Evolutionary conservation across 2,797 vertebrate species (phyloP).

Genomic region (Danio tinwini): DNA sequence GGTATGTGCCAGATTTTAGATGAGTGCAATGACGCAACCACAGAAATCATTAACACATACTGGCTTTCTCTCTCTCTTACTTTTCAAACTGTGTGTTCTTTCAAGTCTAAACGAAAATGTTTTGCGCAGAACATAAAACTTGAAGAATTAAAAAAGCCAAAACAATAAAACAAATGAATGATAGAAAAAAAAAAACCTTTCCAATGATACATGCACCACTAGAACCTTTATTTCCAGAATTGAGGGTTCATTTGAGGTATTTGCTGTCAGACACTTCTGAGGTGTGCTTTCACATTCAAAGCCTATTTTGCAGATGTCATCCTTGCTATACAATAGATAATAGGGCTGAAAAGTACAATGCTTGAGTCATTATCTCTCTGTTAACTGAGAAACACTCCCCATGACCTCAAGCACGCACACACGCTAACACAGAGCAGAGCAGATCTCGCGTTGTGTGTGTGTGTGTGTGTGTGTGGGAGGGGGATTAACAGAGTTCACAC

Average conservation of each 20-base stretch:
- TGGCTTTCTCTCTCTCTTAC: neutral
- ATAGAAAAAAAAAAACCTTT: too few species aligned
- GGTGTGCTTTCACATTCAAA: constrained; percentile 18
- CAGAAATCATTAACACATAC: constrained; percentile 29
- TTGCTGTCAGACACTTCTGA: neutral
- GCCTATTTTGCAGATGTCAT: constrained; percentile 29
- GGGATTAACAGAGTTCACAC: constrained; percentile 32
- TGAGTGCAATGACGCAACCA: constrained; percentile 31
- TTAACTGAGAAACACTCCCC: constrained; percentile 47
- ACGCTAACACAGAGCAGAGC: constrained; percentile 39
- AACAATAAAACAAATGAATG: constrained; percentile 3
- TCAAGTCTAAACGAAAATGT: neutral
- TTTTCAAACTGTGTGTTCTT: constrained; percentile 1
- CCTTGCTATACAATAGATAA: constrained; percentile 36
- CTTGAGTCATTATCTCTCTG: constrained; percentile 44
- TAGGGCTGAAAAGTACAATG: constrained; percentile 20
- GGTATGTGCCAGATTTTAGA: constrained; percentile 20
- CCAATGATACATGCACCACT: neutral
- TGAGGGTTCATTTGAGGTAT: neutral
- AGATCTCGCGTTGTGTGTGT: constrained; percentile 32
- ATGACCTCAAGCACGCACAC: constrained; percentile 39
- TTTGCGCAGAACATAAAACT: neutral
- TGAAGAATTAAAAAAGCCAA: too few species aligned
- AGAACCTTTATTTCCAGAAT: neutral
- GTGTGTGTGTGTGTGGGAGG: neutral